Percentiles rank a stretch among this genome's conserved stretches.
These are phyloP conservation scores for Xerus inauris DNA, from an alignment of 2,113 vertebrate genomes.

Conservation along the genomic window DNA sequence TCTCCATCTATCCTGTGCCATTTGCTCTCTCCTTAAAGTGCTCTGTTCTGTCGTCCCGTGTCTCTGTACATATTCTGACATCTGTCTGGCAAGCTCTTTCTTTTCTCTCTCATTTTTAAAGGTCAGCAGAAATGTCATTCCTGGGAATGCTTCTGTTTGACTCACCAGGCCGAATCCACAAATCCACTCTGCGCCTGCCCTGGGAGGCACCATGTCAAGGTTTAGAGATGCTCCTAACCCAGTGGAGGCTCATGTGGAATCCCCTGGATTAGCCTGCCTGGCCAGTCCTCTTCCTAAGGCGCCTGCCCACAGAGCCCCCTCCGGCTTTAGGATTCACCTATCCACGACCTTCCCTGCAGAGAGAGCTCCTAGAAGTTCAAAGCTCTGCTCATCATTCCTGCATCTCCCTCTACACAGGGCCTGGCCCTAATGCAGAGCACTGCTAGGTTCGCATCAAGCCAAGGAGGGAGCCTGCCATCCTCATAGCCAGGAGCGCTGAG, in stretches of 20 bases:
- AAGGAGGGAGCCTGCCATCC: neutral
- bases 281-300: neutral
- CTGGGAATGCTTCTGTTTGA: neutral
- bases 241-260: neutral
- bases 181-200: neutral
- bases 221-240: neutral
- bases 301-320: neutral
- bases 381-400: neutral
- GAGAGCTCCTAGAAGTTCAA: neutral
- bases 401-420: neutral
- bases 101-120: neutral
- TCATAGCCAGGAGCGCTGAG: neutral
- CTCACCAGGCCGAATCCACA: neutral
- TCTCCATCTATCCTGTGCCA: neutral
- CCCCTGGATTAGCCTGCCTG: neutral
- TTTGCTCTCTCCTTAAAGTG: neutral
- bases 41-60: neutral
- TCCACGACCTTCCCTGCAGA: neutral
- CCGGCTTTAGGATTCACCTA: neutral
- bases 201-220: neutral
- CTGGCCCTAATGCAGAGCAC: neutral
- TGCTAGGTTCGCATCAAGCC: neutral
- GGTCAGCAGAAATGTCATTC: constrained; percentile 14
- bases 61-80: neutral
- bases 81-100: neutral